Conservation (phyloP, 2,113 vertebrate species). For the Cebus imitator region DNA sequence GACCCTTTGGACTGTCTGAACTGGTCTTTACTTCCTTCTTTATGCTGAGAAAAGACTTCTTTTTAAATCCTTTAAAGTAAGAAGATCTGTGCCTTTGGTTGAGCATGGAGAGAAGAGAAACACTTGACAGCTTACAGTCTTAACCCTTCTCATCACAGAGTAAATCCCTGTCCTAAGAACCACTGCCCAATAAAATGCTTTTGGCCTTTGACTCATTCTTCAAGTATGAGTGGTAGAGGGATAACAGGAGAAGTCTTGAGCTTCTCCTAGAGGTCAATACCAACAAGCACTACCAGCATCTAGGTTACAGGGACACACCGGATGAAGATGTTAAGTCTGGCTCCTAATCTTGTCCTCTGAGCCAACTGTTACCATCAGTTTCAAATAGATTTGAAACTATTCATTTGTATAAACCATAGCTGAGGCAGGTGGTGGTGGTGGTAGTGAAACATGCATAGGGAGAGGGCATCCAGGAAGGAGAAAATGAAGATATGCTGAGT, state of each 20-base stretch:
- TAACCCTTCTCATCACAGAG: background rate
- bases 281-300: background rate
- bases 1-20: background rate
- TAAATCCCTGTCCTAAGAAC: background rate
- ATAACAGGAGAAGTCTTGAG: background rate
- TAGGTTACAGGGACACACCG: background rate
- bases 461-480: background rate
- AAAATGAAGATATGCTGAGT: background rate
- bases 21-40: background rate
- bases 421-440: background rate
- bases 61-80: constrained; percentile 33
- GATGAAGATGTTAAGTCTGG: background rate
- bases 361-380: background rate
- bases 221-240: background rate
- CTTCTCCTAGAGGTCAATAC: background rate
- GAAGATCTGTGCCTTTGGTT: background rate
- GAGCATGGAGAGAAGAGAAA: background rate
- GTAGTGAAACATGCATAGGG: background rate
- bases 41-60: background rate
- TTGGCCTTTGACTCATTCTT: background rate
- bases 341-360: background rate
- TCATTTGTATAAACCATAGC: background rate
- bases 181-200: background rate
- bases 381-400: background rate
- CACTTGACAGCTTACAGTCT: background rate